Percentiles rank a stretch among this genome's conserved stretches.
Conservation (phyloP, 1,140 invertebrate species). For the Dolichoris vasculosae region DNA sequence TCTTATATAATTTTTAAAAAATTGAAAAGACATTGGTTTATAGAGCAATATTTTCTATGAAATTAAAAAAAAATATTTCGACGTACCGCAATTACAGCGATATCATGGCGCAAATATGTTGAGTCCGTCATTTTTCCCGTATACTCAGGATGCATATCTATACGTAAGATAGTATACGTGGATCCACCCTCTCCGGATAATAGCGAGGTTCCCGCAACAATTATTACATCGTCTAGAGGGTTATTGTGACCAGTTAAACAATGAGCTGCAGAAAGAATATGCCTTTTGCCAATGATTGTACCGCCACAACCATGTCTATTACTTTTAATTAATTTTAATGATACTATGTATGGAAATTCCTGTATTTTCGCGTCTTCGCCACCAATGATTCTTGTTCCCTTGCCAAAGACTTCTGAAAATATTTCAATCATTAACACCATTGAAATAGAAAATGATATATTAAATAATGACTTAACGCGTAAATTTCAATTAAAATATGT, state of each 20-base stretch:
- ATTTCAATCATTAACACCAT: background rate
- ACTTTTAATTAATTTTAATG: background rate
- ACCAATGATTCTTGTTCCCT: background rate
- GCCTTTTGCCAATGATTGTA: background rate
- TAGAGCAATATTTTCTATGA: no score
- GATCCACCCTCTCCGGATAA: background rate
- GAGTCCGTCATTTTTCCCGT: background rate
- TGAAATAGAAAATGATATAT: no score
- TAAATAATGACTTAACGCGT: no score
- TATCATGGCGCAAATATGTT: background rate
- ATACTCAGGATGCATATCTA: background rate
- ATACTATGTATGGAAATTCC: background rate
- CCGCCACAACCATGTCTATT: background rate
- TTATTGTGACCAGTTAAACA: background rate
- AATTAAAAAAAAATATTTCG: background rate
- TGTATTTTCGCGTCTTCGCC: background rate
- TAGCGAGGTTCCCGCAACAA: background rate
- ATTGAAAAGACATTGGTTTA: no score
- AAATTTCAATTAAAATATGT: no score
- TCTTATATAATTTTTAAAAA: no score
- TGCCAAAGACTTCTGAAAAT: background rate
- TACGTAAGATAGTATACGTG: background rate
- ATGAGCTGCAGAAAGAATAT: slow-evolving; percentile 6
- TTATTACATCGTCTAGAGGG: background rate
- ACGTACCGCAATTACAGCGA: background rate